Conservation (phyloP, 1,140 invertebrate species). For the Varroa destructor region DNA sequence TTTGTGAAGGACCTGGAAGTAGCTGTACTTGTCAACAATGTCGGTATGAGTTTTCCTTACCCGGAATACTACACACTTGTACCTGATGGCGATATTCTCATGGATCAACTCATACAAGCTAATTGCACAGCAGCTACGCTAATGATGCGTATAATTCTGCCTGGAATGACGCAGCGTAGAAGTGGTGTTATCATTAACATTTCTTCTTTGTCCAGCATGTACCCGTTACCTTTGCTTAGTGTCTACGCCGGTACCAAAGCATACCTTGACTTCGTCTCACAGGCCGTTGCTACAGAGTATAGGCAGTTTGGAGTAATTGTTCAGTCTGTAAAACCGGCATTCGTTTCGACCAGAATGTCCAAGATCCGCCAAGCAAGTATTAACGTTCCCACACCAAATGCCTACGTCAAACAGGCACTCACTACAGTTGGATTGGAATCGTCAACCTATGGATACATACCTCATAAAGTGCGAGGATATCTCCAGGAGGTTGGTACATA, state of each 20-base stretch:
- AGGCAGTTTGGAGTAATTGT: constrained; percentile 55
- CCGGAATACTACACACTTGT: constrained; percentile 44
- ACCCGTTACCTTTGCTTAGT: constrained; percentile 65
- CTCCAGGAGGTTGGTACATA: constrained; percentile 33
- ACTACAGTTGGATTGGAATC: constrained; percentile 58
- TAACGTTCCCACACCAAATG: constrained; percentile 61
- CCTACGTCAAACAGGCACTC: constrained; percentile 61
- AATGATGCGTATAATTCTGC: constrained; percentile 71
- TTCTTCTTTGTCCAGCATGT: constrained; percentile 63
- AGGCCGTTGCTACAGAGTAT: constrained; percentile 65
- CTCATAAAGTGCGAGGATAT: constrained; percentile 38
- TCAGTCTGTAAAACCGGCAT: constrained; percentile 71
- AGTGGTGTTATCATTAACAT: constrained; percentile 83
- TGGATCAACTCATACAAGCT: constrained; percentile 33
- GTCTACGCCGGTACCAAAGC: constrained; percentile 82
- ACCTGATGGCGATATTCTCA: constrained; percentile 33
- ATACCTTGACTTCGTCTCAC: constrained; percentile 69
- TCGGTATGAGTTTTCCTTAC: constrained; percentile 74
- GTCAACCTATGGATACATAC: constrained; percentile 58
- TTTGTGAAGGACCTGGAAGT: constrained; percentile 9
- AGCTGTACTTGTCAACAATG: constrained; percentile 65
- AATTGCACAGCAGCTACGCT: constrained; percentile 35
- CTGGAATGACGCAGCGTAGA: constrained; percentile 67
- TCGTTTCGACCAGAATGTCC: constrained; percentile 84
- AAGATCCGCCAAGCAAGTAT: constrained; percentile 63